Base-by-base conservation (phyloP, 2,888 invertebrate species). In the Hirudinaria manillensis region DNA sequence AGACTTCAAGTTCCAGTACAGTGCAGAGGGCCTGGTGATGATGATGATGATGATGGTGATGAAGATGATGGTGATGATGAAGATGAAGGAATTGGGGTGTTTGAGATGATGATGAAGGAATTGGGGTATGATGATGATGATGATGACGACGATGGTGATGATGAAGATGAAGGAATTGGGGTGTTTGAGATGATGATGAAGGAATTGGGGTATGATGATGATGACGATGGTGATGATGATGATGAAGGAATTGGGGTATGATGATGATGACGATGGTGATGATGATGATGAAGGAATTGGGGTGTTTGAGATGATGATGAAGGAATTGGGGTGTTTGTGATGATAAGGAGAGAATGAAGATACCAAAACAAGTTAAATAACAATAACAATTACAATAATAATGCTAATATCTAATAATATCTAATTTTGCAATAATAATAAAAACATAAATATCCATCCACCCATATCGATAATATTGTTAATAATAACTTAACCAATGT, bases 1-100 rank as follows among this genome's bases (percentile, higher is more conserved):
- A 83, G 36, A 91, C 87, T 81, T 91, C 90, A 89, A 91, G 90
- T 84, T 92, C 92, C 77, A 92, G 86, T 89, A 92, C 90, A 71
- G 91, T 87, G 84, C 91, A 91, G 74, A 92, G 86, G 0, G 90
- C 89, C 84, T 91, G 80, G 29, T 72, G 36, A 29, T 55, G 56
- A 72, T 13, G 32, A 56, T n/a, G 32, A n/a, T 65, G 38, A 38
- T 10, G 13, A 74, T 66, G 67, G 27, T 74, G 67, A 74, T 74
- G 67, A 74, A 32, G 38, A 74, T 65, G 66, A 66, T 65, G 34
- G 65, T 66, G 66, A 66, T 74, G 66, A 66, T 66, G 66, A 55
- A 19, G 56, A 72, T 72, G 56, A 56, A 24, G 66, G 13, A 7
- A 13, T 7, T 24, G 27, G 6, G 27, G 21, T 53, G 10, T 4